Base-by-base conservation (phyloP, 2,113 vertebrate species). In the Ameiurus melas region DNA sequence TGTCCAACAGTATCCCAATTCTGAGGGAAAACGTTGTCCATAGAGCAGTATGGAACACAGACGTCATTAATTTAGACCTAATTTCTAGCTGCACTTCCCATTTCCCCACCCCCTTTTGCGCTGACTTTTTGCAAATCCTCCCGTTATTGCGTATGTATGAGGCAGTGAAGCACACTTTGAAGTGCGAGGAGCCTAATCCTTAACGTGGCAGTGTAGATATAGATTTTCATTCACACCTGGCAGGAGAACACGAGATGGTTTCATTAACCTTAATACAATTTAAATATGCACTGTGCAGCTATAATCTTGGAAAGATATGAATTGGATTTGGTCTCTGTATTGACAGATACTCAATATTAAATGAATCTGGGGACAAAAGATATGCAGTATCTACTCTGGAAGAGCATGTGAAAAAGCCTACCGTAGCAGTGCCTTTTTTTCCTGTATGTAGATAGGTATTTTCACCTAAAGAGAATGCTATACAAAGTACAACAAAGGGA, bases 261-360 rank as follows among this genome's bases (percentile, higher is more conserved):
- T 51, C 68, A 84, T 84, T 68, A 84, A 51, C 43, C 14, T 10
- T 68, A 84, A 84, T 84, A 2, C 25, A 68, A 84, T 53, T 84
- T 47, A 68, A 66, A 68, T n/a, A 68, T 84, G 17, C 39, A 51
- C 43, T 12, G 16, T 66, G 27, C 62, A 68, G 83, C 62, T 53
- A 84, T 51, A 64, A 64, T 25, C 82, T 43, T 66, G 39, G 27
- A 84, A 51, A 68, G 43, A 83, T n/a, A 83, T 27, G 17, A 47
- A 66, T 66, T 84, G 7, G 25, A 66, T 83, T 43, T 83, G 60
- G 25, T 66, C 22, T 36, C 5, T 2, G 14, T 47, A 83, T 83
- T 66, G 82, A 83, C 82, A 83, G 82, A 83, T 66, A 14, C 39
- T 84, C 36, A 68, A 68, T 84, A 84, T 7, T 47, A n/a, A 84